These are phyloP conservation scores for Pycnonotus jocosus DNA, from an alignment of 2,113 vertebrate species.

Conservation along the genomic window DNA sequence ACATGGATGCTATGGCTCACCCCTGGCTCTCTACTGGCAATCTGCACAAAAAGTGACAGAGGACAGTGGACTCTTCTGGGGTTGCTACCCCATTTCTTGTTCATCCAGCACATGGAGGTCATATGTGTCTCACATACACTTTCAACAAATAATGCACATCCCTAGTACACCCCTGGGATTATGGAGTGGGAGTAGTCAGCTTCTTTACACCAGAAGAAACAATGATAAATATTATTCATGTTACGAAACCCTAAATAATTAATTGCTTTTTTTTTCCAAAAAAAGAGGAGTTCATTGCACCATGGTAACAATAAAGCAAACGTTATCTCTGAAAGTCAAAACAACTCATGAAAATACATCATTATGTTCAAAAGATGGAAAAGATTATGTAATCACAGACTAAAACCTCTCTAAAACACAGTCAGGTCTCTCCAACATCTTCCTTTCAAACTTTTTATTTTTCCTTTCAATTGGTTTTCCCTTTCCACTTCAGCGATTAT, in stretches of 20 bases:
- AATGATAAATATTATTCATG: background rate
- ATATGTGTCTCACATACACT: background rate
- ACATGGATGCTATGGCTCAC: fast-evolving
- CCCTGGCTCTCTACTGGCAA: background rate
- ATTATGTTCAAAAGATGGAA: background rate
- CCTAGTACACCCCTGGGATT: background rate
- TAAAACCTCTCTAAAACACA: background rate
- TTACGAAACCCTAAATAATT: background rate
- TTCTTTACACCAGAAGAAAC: background rate
- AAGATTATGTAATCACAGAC: background rate
- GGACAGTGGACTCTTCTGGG: background rate
- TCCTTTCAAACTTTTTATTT: background rate
- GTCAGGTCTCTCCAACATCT: background rate
- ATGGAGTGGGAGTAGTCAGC: background rate
- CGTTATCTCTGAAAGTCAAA: background rate
- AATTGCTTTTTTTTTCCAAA: no score
- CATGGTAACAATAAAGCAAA: background rate
- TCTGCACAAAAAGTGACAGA: fast-evolving
- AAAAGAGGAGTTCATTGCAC: background rate
- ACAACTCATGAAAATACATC: background rate
- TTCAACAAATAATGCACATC: background rate
- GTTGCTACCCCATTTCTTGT: background rate
- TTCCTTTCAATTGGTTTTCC: background rate
- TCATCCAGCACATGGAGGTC: background rate
- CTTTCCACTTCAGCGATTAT: background rate